Evolutionary conservation across 2,888 invertebrate species (phyloP).

Genomic region (Tiliacea citrago): DNA sequence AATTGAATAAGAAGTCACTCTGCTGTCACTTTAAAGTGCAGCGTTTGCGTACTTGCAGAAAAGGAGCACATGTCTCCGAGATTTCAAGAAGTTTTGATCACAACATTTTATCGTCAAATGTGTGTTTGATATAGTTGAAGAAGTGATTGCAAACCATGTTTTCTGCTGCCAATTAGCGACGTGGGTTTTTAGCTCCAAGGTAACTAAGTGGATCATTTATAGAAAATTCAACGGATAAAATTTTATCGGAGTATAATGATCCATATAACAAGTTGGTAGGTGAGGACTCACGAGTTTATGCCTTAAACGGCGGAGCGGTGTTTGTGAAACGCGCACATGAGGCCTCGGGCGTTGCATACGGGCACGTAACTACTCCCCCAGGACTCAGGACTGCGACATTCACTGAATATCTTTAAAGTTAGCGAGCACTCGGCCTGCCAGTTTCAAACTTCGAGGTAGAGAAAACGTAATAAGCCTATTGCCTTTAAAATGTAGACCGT

Average conservation of each 20-base stretch:
- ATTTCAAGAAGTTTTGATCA: not conserved
- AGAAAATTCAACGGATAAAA: conserved; percentile 44
- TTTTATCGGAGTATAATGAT: conserved; percentile 60
- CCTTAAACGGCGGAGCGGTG: conserved; percentile 53
- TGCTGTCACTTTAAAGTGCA: conserved; percentile 50
- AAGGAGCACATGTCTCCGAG: not conserved
- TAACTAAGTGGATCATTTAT: conserved; percentile 29
- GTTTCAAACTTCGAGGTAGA: conserved; percentile 55
- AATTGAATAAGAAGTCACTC: conserved; percentile 72
- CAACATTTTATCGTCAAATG: not conserved
- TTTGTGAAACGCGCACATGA: conserved; percentile 52
- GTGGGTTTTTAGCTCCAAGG: conserved; percentile 6
- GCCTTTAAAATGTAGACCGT: conserved; percentile 39
- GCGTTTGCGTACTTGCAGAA: conserved; percentile 21
- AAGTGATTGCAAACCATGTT: conserved; percentile 12
- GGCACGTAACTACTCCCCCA: conserved; percentile 80
- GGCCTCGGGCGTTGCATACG: conserved; percentile 73
- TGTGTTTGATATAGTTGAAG: conserved; percentile 6
- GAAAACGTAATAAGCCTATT: conserved; percentile 51
- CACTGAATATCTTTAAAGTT: conserved; percentile 78
- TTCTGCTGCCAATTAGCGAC: conserved; percentile 11
- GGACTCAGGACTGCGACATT: conserved; percentile 75
- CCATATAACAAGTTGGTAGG: conserved; percentile 47
- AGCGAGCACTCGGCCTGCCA: conserved; percentile 65
- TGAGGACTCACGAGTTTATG: conserved; percentile 56